Conservation (phyloP, 2,888 invertebrate genomes). For the Mesorhabditis sp. region DNA sequence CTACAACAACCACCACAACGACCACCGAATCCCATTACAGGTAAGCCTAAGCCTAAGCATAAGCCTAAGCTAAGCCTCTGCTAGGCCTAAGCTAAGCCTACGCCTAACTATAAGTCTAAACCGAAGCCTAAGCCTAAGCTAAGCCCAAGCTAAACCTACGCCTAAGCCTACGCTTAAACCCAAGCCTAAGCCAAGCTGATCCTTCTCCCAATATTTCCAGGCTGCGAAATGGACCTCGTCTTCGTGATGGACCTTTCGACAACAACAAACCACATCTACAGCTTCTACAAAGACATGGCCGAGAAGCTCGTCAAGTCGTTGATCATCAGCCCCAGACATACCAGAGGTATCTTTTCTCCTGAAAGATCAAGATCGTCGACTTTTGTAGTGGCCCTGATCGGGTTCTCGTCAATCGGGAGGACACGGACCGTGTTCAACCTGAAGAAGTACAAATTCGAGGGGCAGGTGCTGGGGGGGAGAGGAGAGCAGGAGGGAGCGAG, state of each 20-base stretch:
- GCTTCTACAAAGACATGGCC: slow-evolving; percentile 46
- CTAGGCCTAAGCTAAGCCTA: not conserved
- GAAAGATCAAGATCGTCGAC: not conserved
- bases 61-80: not conserved
- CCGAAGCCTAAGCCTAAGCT: not conserved
- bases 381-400: slow-evolving; percentile 44
- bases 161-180: slow-evolving; percentile 46
- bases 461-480: slow-evolving; percentile 39
- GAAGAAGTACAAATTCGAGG: slow-evolving; percentile 39
- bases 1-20: slow-evolving; percentile 50
- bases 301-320: slow-evolving; percentile 39
- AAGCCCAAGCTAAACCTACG: slow-evolving; percentile 16
- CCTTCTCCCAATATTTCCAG: slow-evolving; percentile 19
- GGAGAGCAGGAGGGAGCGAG: slow-evolving; percentile 50
- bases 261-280: slow-evolving; percentile 52
- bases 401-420: slow-evolving; percentile 49
- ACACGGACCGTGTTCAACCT: slow-evolving; percentile 51
- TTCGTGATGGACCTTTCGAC: slow-evolving; percentile 55
- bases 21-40: slow-evolving; percentile 51
- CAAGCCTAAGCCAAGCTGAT: slow-evolving; percentile 41
- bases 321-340: slow-evolving; percentile 36
- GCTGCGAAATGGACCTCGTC: slow-evolving; percentile 52
- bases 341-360: not conserved
- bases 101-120: not conserved
- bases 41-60: slow-evolving; percentile 14